These are phyloP conservation scores for Okamejei kenojei DNA, from an alignment of 2,797 vertebrate species.

Conservation along the genomic window DNA sequence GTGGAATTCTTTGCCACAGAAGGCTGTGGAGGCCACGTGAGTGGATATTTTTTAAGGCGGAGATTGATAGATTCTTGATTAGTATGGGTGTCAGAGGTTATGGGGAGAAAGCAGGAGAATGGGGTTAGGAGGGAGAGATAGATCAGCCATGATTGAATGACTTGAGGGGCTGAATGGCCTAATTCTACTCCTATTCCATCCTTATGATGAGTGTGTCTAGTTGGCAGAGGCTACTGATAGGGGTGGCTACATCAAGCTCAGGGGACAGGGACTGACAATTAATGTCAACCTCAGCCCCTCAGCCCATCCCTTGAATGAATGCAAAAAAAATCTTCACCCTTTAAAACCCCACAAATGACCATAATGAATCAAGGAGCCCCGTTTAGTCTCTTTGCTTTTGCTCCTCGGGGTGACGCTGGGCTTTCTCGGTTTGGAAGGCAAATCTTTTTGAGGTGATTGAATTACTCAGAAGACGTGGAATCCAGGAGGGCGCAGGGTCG, in stretches of 20 bases:
- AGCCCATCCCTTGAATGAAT: background rate
- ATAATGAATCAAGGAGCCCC: background rate
- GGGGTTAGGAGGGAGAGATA: too few relatives aligned
- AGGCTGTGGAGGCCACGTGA: too few relatives aligned
- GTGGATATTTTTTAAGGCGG: too few relatives aligned
- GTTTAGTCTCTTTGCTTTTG: background rate
- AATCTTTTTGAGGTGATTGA: background rate
- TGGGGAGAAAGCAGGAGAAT: too few relatives aligned
- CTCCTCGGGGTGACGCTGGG: too few relatives aligned
- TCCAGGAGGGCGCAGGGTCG: background rate
- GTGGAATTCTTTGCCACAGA: too few relatives aligned
- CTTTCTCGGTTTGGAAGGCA: background rate
- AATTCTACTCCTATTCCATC: too few relatives aligned
- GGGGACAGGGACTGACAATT: background rate
- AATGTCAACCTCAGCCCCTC: background rate
- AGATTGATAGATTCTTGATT: too few relatives aligned
- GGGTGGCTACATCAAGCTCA: background rate
- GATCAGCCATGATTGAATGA: too few relatives aligned
- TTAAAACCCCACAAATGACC: background rate
- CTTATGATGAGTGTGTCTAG: background rate
- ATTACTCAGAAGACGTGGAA: background rate
- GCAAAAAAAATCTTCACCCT: background rate
- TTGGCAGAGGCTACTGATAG: too few relatives aligned
- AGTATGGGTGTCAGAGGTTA: too few relatives aligned
- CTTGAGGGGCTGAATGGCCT: too few relatives aligned